Base-by-base conservation (phyloP, 2,113 vertebrate genomes). In the Numida meleagris region DNA sequence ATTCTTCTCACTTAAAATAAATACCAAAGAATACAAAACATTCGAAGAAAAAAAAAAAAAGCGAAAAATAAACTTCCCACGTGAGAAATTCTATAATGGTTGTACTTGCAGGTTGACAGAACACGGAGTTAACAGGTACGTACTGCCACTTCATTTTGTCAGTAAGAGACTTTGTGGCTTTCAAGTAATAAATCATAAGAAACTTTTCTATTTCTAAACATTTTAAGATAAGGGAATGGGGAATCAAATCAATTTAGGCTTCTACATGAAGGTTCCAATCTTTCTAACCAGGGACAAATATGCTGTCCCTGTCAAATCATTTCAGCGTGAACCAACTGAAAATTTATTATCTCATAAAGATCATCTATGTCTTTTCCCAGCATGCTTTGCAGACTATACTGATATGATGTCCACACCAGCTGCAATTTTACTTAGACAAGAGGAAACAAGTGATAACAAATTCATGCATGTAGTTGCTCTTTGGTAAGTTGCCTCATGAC, bases 151-250 rank as follows among this genome's bases (percentile, higher is more conserved):
- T 89, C 81, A 75, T 97, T 98, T 97, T 95, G 91, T 98, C 97
- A 98, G 97, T 97, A 97, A 89, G 96, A 98, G 96, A 98, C 76
- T 96, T 98, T 96, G 96, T 97, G 94, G 95, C 93, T 98, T 98
- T 97, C 90, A 97, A 98, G 98, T 96, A 98, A 98, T 98, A 99
- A 98, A 98, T 99, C 98, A 98, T 98, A 98, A 98, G 27, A 98
- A 98, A 98, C 94, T 85, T 98, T 95, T 97, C 97, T 94, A 63
- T 98, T 98, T 97, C 97, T 97, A 96, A 98, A 98, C 97, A 96
- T 98, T 98, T 97, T 95, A 71, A 98, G 98, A 98, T 98, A 98
- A 98, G 97, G 48, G 94, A 97, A 94, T 95, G 97, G 96, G 94
- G 94, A 98, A 98, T 98, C 97, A 97, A 98, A 98, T 98, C 98